Conservation (phyloP, 2,797 vertebrate species). For the Rhinatrema bivittatum region DNA sequence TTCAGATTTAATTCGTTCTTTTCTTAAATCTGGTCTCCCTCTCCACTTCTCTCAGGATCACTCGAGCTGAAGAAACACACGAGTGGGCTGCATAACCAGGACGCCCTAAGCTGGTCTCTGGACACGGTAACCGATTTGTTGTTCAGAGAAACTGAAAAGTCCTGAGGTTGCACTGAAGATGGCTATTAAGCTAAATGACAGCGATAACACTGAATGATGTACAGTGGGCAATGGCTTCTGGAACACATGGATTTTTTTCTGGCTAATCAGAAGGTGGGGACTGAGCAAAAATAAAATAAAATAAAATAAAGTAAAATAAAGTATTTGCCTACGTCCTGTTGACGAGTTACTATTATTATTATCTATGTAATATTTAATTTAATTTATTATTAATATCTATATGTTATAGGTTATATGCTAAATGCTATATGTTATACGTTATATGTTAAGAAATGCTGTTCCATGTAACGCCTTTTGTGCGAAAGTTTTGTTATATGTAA, state of each 20-base stretch:
- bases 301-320: no score
- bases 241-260: neutral
- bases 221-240: neutral
- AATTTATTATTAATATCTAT: no score
- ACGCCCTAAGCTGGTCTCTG: neutral
- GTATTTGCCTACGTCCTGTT: no score
- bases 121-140: neutral
- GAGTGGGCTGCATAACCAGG: neutral
- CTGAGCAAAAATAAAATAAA: neutral
- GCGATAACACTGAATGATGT: fast-evolving
- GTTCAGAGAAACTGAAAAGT: neutral
- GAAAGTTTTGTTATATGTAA: no score
- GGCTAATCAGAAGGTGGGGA: neutral
- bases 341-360: no score
- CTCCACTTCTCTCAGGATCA: constrained; percentile 17
- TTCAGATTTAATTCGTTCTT: constrained; percentile 35
- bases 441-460: no score
- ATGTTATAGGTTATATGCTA: no score
- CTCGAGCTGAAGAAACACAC: constrained; percentile 13
- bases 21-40: constrained; percentile 7
- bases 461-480: no score
- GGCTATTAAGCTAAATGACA: neutral
- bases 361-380: no score
- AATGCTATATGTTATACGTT: no score
- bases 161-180: neutral